Evolutionary conservation across 2,888 invertebrate species (phyloP).

Genomic region (Volucella bombylans): DNA sequence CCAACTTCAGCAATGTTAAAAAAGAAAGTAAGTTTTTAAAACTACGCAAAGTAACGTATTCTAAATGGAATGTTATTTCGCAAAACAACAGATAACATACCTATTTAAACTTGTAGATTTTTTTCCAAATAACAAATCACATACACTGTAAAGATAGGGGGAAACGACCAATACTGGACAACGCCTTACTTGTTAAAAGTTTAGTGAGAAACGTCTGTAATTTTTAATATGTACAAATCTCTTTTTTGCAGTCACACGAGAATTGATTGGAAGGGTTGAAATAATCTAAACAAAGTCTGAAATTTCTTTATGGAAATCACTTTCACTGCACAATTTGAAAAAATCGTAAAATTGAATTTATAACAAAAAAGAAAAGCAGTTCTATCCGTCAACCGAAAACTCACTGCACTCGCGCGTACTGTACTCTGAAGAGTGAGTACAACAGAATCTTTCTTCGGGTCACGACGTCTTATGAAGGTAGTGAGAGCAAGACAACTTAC

Average conservation of each 20-base stretch:
- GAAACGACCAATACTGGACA: slow-evolving; percentile 49
- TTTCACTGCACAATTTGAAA: slow-evolving; percentile 46
- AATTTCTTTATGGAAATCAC: slow-evolving; percentile 31
- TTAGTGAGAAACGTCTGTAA: neutral
- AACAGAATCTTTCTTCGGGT: slow-evolving; percentile 26
- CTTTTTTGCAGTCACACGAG: slow-evolving; percentile 9
- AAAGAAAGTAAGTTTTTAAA: neutral
- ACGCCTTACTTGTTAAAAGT: slow-evolving; percentile 64
- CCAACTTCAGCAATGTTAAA: slow-evolving; percentile 1
- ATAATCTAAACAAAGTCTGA: neutral
- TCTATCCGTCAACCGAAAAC: slow-evolving; percentile 61
- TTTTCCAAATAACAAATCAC: slow-evolving; percentile 54
- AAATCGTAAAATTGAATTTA: slow-evolving; percentile 46
- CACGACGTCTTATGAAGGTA: neutral
- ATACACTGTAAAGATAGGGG: slow-evolving; percentile 15
- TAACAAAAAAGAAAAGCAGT: slow-evolving; percentile 43
- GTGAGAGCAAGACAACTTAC: slow-evolving; percentile 16
- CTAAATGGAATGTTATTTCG: neutral
- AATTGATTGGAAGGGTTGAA: neutral
- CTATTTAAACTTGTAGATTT: slow-evolving; percentile 17
- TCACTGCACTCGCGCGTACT: slow-evolving; percentile 56
- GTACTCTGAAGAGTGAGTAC: slow-evolving; percentile 55
- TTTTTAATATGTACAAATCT: neutral
- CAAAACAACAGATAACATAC: neutral
- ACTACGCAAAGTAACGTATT: neutral